Base-by-base conservation (phyloP, 2,797 vertebrate genomes). In the Spondyliosoma cantharus region DNA sequence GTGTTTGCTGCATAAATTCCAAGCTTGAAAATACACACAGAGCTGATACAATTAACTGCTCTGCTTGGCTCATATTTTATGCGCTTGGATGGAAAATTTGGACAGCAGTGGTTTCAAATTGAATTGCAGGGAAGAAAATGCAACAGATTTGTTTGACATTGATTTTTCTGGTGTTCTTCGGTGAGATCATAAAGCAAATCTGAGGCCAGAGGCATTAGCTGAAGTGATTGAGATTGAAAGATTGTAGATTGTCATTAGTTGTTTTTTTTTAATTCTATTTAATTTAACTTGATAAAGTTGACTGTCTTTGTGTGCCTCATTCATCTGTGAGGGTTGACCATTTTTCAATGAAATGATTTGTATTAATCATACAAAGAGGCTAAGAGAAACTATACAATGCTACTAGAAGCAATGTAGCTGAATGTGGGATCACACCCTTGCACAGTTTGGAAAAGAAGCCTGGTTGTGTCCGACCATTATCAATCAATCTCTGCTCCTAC, bases 71-170 rank as follows among this genome's bases (percentile, higher is more conserved):
- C 19, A 37, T 57, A 46, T 76, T 68, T 68, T 53, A 48, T 27
- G 53, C 5, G 0, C 15, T 32, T 20, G 25, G 25, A 61, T 1
- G 20, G 42, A 29, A 57, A 72, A 69, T 12, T 53, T n/a, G 7
- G 27, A 24, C 58, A 29, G 20, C 52, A 76, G 5, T 49, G 46
- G 16, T 27, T 60, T 62, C 42, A 78, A 61, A 86, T 82, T 54
- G 0, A 57, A 53, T 78, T 27, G 15, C 32, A 52, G 42, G 20
- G 46, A 46, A 56, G 43, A 8, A 45, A 80, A 67, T 49, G 22
- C n/a, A 70, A 46, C 73, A 75, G 50, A 80, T 74, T 25, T 6
- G 68, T 74, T 71, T 77, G 12, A 24, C 22, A 76, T 78, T 57
- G 68, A 67, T 78, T 81, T 73, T 57, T 74, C 19, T 60, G 37